Conservation (phyloP, 2,797 vertebrate genomes). For the Melopsittacus undulatus region DNA sequence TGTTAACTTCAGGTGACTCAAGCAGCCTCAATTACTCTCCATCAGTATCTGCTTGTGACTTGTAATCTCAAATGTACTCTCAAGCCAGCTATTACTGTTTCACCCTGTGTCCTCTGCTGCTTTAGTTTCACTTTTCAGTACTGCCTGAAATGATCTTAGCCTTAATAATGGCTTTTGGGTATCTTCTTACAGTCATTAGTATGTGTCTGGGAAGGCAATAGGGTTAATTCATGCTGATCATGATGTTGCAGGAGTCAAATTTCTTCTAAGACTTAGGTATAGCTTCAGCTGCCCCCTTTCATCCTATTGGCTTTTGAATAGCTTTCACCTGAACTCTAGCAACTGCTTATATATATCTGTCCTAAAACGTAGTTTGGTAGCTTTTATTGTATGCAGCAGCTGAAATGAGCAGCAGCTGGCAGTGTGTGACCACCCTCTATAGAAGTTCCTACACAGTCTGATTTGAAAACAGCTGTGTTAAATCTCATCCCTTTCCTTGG, state of each 20-base stretch:
- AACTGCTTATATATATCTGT: not conserved
- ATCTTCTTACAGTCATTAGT: not conserved
- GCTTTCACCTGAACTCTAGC: not conserved
- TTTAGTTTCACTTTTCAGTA: not conserved
- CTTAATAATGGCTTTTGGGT: not conserved
- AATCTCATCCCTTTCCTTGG: not conserved
- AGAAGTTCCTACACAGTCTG: not conserved
- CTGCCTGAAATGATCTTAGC: not conserved
- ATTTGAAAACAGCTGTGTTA: not conserved
- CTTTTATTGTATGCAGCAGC: not conserved
- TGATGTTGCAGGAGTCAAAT: not conserved
- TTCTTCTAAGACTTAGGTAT: not conserved
- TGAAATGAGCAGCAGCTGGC: conserved; percentile 1
- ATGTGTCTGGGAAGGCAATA: not conserved
- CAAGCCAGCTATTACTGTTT: not conserved
- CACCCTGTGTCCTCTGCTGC: not conserved
- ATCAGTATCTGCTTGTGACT: not conserved
- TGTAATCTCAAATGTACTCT: not conserved
- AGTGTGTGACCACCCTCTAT: not conserved
- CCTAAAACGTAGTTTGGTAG: not conserved
- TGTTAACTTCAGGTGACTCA: conserved; percentile 92
- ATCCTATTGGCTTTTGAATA: not conserved
- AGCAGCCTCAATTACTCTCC: not conserved
- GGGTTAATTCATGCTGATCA: not conserved
- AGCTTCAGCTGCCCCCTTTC: not conserved